Conservation (phyloP, 1,140 invertebrate genomes). For the Heliconius hewitsoni region DNA sequence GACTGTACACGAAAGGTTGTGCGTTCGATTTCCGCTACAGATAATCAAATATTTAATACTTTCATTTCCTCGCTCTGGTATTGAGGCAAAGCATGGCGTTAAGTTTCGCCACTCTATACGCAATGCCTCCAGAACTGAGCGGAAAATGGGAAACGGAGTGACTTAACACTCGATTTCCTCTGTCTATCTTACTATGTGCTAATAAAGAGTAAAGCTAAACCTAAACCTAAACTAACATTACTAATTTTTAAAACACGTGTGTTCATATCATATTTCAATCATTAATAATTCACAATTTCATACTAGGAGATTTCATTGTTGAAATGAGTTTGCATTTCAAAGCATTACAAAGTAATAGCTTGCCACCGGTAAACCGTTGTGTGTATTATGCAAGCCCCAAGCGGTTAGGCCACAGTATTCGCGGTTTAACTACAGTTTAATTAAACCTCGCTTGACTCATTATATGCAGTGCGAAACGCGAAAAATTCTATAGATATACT, state of each 20-base stretch:
- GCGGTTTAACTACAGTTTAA: conserved; percentile 25
- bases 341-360: background rate
- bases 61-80: too few relatives aligned
- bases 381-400: conserved; percentile 10
- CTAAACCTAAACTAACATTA: background rate
- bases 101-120: too few relatives aligned
- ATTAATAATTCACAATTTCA: background rate
- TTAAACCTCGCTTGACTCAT: conserved; percentile 24
- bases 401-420: conserved; percentile 17
- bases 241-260: background rate
- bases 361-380: background rate
- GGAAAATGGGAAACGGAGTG: too few relatives aligned
- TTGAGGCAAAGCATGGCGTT: too few relatives aligned
- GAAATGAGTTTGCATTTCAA: background rate
- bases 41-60: too few relatives aligned
- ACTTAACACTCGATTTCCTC: too few relatives aligned
- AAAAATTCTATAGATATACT: background rate
- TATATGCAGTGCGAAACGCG: background rate
- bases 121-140: too few relatives aligned
- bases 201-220: too few relatives aligned
- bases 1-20: too few relatives aligned
- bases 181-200: too few relatives aligned
- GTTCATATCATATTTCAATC: background rate
- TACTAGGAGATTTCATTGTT: background rate
- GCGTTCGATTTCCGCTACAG: too few relatives aligned